Evolutionary conservation across 2,113 vertebrate species (phyloP).

Genomic region (Apodemus speciosus): DNA sequence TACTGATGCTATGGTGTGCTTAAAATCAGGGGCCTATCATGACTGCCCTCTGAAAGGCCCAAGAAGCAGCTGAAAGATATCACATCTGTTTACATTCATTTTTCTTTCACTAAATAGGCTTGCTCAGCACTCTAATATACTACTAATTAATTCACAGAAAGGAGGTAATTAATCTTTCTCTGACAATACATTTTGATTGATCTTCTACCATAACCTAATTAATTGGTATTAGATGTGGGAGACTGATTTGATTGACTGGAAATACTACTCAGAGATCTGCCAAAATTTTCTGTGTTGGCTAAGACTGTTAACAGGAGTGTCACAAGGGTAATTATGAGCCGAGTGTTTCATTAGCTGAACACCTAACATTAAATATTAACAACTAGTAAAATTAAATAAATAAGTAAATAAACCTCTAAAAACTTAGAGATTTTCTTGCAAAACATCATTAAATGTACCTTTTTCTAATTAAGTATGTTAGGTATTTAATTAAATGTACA

Average conservation of each 20-base stretch:
- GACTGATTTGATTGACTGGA: constrained; percentile 74
- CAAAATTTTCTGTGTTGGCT: constrained; percentile 61
- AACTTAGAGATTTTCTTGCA: constrained; percentile 19
- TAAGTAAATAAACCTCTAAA: not conserved
- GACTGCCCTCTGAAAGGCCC: no score
- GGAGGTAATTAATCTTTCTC: constrained; percentile 85
- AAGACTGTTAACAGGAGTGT: constrained; percentile 19
- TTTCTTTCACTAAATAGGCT: constrained; percentile 67
- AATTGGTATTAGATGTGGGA: constrained; percentile 75
- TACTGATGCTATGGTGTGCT: no score
- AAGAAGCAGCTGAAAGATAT: constrained; percentile 5
- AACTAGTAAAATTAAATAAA: not conserved
- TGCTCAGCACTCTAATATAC: constrained; percentile 69
- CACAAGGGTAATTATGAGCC: not conserved
- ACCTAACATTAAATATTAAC: constrained; percentile 65
- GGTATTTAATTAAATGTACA: not conserved
- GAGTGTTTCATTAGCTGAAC: constrained; percentile 14
- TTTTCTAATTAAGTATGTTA: not conserved
- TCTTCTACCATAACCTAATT: constrained; percentile 85
- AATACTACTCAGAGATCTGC: constrained; percentile 56
- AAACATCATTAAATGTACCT: not conserved
- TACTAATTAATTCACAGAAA: constrained; percentile 85
- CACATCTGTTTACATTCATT: constrained; percentile 60
- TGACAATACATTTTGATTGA: constrained; percentile 83
- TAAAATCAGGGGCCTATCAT: no score